A percentile compares a stretch with the other conserved stretches of the same genome.
Evolutionary conservation across 2,888 invertebrate species (phyloP).

Genomic region (Hymenopus coronatus): DNA sequence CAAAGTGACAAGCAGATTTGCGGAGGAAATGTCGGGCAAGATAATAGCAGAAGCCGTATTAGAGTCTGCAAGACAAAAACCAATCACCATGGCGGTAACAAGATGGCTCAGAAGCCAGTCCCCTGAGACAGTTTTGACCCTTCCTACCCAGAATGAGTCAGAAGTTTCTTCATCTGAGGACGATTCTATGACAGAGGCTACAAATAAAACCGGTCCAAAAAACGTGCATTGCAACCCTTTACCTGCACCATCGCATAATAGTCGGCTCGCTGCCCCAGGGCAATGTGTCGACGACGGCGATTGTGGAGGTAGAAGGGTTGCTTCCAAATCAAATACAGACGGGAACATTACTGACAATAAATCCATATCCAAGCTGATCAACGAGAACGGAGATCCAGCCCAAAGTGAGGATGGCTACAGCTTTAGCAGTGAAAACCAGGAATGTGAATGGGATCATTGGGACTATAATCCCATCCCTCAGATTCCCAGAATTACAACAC

Average conservation of each 20-base stretch:
- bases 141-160: constrained; percentile 34
- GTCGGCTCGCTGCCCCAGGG: constrained; percentile 20
- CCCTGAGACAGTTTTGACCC: constrained; percentile 42
- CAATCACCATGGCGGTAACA: constrained; percentile 59
- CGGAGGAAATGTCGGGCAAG: constrained; percentile 2
- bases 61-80: constrained; percentile 36
- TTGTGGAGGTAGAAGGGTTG: constrained; percentile 33
- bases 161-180: constrained; percentile 34
- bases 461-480: constrained; percentile 8
- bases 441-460: constrained; percentile 23
- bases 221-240: constrained; percentile 57
- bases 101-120: constrained; percentile 52
- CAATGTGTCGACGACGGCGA: constrained; percentile 7
- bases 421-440: neutral
- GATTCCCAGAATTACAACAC: neutral
- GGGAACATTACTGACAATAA: neutral
- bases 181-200: constrained; percentile 35
- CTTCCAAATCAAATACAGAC: constrained; percentile 12
- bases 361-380: neutral
- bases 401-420: neutral
- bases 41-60: constrained; percentile 24
- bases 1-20: neutral
- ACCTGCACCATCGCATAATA: constrained; percentile 53
- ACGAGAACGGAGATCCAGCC: neutral
- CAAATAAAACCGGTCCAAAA: constrained; percentile 47